These are phyloP conservation scores for Deilephila elpenor DNA, from an alignment of 2,888 invertebrate genomes.

Conservation along the genomic window DNA sequence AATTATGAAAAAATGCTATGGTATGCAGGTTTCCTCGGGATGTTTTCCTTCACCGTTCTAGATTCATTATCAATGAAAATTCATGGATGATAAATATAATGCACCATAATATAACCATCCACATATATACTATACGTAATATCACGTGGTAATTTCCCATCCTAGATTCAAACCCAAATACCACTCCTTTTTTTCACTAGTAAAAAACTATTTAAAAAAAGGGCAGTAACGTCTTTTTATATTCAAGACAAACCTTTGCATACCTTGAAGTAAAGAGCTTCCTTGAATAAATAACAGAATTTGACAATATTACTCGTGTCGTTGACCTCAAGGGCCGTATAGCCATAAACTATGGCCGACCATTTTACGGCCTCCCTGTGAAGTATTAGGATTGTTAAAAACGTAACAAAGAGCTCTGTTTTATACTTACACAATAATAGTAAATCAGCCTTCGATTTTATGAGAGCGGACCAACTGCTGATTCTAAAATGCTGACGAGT, in stretches of 20 bases:
- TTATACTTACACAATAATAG: conserved; percentile 8
- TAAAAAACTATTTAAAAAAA: not conserved
- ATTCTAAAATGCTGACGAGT: not conserved
- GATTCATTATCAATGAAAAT: too few species aligned
- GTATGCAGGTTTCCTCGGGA: too few species aligned
- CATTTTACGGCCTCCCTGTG: conserved; percentile 14
- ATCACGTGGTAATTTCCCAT: too few species aligned
- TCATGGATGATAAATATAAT: too few species aligned
- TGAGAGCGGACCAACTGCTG: not conserved
- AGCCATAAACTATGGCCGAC: conserved; percentile 19
- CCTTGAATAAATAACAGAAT: conserved; percentile 24
- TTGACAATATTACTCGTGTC: conserved; percentile 21
- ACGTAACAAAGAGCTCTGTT: conserved; percentile 20
- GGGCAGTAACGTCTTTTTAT: not conserved
- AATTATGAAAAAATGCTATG: too few species aligned
- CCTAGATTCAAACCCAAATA: too few species aligned
- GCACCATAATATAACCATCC: too few species aligned
- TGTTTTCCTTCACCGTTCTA: too few species aligned
- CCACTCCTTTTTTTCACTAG: too few species aligned
- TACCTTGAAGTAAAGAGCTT: conserved; percentile 6
- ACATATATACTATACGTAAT: too few species aligned
- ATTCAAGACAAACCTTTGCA: not conserved
- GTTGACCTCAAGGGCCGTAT: conserved; percentile 10
- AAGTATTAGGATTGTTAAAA: conserved; percentile 26
- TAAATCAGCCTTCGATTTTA: conserved; percentile 20